A percentile compares a stretch with the other conserved stretches of the same genome.
Evolutionary conservation across 2,888 invertebrate species (phyloP).

Genomic region (Uloborus plumipes): DNA sequence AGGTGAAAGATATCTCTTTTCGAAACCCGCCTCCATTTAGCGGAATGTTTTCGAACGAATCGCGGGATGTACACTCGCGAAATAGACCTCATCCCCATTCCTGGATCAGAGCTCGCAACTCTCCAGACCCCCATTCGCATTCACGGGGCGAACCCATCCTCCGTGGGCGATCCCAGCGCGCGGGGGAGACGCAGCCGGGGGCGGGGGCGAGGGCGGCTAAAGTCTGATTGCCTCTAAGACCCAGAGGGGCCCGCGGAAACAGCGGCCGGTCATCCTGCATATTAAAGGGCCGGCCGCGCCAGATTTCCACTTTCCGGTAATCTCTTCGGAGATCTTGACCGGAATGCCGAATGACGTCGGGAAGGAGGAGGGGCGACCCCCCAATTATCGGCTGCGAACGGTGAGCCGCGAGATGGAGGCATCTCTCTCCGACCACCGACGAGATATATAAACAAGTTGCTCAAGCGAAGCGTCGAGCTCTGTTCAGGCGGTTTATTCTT

Average conservation of each 20-base stretch:
- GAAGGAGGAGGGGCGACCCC: conserved; percentile 17
- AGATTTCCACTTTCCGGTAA: conserved; percentile 63
- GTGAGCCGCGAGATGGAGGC: not conserved
- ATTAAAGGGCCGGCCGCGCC: conserved; percentile 56
- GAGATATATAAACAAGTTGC: not conserved
- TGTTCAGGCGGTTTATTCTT: no score
- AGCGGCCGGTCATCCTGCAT: conserved; percentile 62
- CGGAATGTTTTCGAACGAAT: no score
- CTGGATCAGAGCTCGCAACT: not conserved
- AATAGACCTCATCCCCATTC: no score
- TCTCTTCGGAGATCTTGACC: conserved; percentile 63
- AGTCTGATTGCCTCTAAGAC: conserved; percentile 64
- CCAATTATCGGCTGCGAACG: conserved; percentile 2
- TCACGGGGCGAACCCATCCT: conserved; percentile 5
- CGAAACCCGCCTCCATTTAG: no score
- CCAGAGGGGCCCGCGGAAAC: conserved; percentile 61
- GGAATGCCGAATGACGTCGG: conserved; percentile 60
- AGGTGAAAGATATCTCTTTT: no score
- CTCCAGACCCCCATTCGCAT: conserved; percentile 33
- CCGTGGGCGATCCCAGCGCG: not conserved
- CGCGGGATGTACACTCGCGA: no score
- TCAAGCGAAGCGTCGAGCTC: no score
- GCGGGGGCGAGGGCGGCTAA: conserved; percentile 42
- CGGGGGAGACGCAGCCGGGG: not conserved
- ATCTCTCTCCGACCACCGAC: no score